These are phyloP conservation scores for Spatulosminthurus flaviceps DNA, from an alignment of 2,888 invertebrate species.

Conservation along the genomic window DNA sequence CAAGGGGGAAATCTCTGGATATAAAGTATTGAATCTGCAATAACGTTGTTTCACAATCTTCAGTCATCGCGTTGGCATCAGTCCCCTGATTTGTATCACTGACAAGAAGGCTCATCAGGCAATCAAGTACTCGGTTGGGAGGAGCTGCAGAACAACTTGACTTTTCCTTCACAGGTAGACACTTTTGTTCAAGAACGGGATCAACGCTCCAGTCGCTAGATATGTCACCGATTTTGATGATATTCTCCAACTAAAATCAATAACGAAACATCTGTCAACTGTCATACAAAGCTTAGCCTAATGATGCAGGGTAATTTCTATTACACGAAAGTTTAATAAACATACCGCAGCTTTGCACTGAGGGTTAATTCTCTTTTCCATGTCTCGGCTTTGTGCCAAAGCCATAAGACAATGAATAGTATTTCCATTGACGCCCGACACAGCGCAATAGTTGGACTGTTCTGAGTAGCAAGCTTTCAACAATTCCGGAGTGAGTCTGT, in stretches of 20 bases:
- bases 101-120: conserved; percentile 91
- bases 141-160: conserved; percentile 56
- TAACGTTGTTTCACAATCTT: conserved; percentile 88
- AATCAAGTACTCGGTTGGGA: conserved; percentile 78
- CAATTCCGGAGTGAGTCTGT: conserved; percentile 90
- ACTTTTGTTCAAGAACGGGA: conserved; percentile 85
- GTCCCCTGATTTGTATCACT: conserved; percentile 70
- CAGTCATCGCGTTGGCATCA: conserved; percentile 73
- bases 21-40: conserved; percentile 98
- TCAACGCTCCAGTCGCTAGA: conserved; percentile 97
- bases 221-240: conserved; percentile 88
- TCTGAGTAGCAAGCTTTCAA: conserved; percentile 87
- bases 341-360: conserved; percentile 79
- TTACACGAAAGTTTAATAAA: conserved; percentile 49
- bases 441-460: conserved; percentile 70
- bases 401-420: conserved; percentile 97
- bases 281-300: too few species aligned
- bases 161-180: conserved; percentile 79
- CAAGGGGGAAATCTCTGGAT: conserved; percentile 91
- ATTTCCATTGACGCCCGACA: conserved; percentile 80
- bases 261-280: neutral
- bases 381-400: conserved; percentile 76
- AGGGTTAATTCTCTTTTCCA: conserved; percentile 74
- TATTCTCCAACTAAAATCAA: conserved; percentile 73
- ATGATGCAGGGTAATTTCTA: neutral